These are phyloP conservation scores for Tenthredo amoena DNA, from an alignment of 2,888 invertebrate species.

Conservation along the genomic window DNA sequence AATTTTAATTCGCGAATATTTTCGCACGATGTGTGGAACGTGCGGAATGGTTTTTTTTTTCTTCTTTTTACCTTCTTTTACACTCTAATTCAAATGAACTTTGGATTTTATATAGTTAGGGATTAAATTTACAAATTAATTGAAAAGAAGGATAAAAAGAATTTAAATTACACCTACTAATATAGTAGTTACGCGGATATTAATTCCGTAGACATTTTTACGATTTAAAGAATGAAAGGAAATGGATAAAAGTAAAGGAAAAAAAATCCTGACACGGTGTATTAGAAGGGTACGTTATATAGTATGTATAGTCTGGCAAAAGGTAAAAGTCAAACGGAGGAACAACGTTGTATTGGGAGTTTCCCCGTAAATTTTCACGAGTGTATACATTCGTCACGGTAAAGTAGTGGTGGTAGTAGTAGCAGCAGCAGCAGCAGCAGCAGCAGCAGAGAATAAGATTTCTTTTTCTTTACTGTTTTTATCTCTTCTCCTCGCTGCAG, in stretches of 20 bases:
- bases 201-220: background rate
- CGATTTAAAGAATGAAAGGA: background rate
- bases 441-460: background rate
- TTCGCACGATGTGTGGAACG: background rate
- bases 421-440: background rate
- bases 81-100: background rate
- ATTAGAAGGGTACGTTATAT: background rate
- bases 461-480: slow-evolving; percentile 17
- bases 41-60: background rate
- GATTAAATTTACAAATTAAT: background rate
- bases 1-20: background rate
- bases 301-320: background rate
- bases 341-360: background rate
- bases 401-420: background rate
- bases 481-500: slow-evolving; percentile 13
- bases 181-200: background rate
- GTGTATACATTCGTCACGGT: slow-evolving; percentile 9
- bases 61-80: background rate
- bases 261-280: background rate
- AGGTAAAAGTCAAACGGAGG: background rate
- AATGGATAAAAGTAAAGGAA: background rate
- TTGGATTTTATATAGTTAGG: background rate
- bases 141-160: background rate
- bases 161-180: background rate
- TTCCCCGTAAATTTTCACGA: slow-evolving; percentile 26